These are phyloP conservation scores for Drosophila greeni DNA, from an alignment of 2,888 invertebrate species.

Conservation along the genomic window DNA sequence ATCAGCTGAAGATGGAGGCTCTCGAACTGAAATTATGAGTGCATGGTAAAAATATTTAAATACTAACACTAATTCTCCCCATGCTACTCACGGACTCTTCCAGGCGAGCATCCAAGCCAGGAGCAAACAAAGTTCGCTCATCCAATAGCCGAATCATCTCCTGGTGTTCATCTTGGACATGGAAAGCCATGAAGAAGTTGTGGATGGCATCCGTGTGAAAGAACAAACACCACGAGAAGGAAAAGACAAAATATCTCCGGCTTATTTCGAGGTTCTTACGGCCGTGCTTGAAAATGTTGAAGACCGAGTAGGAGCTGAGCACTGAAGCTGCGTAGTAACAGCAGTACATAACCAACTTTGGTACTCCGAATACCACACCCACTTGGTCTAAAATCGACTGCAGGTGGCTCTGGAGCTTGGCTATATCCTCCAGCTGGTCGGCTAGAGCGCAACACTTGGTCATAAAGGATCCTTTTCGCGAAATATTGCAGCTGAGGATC, in stretches of 20 bases:
- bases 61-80: accelerated
- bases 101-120: slow-evolving; percentile 42
- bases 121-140: slow-evolving; percentile 18
- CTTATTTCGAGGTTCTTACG: not conserved
- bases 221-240: not conserved
- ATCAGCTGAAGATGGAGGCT: slow-evolving; percentile 46
- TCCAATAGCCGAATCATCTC: slow-evolving; percentile 22
- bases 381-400: not conserved
- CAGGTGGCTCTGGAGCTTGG: slow-evolving; percentile 6
- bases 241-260: not conserved
- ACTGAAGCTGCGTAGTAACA: slow-evolving; percentile 17
- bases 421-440: slow-evolving; percentile 28
- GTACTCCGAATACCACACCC: slow-evolving; percentile 3
- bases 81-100: slow-evolving; percentile 42
- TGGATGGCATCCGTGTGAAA: slow-evolving; percentile 35
- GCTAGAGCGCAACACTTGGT: slow-evolving; percentile 31
- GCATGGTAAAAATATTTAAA: not conserved
- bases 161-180: slow-evolving; percentile 19
- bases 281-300: not conserved
- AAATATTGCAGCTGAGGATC: not conserved
- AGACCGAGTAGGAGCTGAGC: slow-evolving; percentile 5
- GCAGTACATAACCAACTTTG: not conserved
- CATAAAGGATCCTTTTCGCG: slow-evolving; percentile 15
- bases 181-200: not conserved
- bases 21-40: slow-evolving; percentile 8